A percentile compares a stretch with the other conserved stretches of the same genome.
phyloP scores from a whole-genome alignment of 2,797 vertebrate species.

The Smutsia temminckii region DNA sequence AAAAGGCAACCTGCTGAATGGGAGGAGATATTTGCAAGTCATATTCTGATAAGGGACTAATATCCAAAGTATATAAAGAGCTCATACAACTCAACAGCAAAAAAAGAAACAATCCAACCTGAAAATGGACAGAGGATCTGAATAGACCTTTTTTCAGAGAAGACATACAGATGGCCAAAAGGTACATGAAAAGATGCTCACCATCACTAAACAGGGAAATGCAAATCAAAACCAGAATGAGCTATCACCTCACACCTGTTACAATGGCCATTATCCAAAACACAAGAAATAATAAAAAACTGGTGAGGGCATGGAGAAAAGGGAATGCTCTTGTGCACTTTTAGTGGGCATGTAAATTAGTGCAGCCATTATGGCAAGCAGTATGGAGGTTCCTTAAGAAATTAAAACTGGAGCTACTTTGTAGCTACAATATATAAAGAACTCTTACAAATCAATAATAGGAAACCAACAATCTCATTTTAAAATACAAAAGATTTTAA shows the following conservation, averaged over 20 bases:
- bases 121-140: not conserved
- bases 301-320: not conserved
- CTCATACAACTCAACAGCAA: not conserved
- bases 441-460: not conserved
- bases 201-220: not conserved
- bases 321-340: not conserved
- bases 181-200: not conserved
- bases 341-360: not conserved
- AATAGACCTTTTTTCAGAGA: not conserved
- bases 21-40: not conserved
- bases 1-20: not conserved
- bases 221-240: not conserved
- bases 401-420: not conserved
- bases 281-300: not conserved
- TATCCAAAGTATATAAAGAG: not conserved
- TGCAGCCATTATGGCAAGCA: not conserved
- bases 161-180: not conserved
- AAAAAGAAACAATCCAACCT: not conserved
- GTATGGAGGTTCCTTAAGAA: not conserved
- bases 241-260: not conserved
- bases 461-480: not conserved
- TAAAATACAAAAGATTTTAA: not conserved
- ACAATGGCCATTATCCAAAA: not conserved
- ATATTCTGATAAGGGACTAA: not conserved
- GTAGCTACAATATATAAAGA: not conserved